Conservation (phyloP, 2,113 vertebrate species). For the Rhinogobius similis region DNA sequence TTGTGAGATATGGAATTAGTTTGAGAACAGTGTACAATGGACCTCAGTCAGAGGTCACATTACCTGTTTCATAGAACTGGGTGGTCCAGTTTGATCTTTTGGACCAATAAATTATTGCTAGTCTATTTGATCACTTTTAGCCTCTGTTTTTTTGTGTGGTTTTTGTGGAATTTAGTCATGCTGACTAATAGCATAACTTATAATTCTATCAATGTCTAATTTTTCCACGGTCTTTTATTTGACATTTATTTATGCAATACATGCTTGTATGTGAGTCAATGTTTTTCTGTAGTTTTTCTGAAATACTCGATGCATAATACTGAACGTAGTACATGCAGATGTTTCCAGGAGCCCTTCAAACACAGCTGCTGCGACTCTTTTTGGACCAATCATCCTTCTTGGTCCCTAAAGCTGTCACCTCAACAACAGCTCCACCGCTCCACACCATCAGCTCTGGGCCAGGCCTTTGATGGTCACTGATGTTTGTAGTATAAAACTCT, state of each 20-base stretch:
- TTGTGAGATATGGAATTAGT: neutral
- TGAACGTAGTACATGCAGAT: conserved; percentile 64
- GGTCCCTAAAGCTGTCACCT: conserved; percentile 74
- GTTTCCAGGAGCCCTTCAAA: conserved; percentile 79
- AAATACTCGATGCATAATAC: conserved; percentile 74
- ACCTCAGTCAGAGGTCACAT: neutral
- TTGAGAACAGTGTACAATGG: neutral
- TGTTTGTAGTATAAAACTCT: conserved; percentile 62
- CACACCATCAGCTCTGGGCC: conserved; percentile 51
- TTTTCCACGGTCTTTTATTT: conserved; percentile 36
- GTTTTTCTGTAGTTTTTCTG: conserved; percentile 64
- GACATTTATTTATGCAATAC: conserved; percentile 53
- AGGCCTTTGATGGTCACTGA: conserved; percentile 54
- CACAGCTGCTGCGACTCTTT: conserved; percentile 70
- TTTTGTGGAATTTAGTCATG: neutral
- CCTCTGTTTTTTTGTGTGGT: neutral
- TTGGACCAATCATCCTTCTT: conserved; percentile 63
- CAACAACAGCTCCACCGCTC: conserved; percentile 63
- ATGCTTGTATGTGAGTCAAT: conserved; percentile 59
- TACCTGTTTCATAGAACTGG: neutral
- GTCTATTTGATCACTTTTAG: too few relatives aligned
- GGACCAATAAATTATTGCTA: neutral
- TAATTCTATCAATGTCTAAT: conserved; percentile 10
- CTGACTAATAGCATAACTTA: too few relatives aligned
- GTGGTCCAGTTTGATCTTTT: neutral